Evolutionary conservation across 1,140 invertebrate genomes (phyloP), one percentile per base, ranked within the genome.

Genomic region (Mizuhopecten yessoensis): DNA sequence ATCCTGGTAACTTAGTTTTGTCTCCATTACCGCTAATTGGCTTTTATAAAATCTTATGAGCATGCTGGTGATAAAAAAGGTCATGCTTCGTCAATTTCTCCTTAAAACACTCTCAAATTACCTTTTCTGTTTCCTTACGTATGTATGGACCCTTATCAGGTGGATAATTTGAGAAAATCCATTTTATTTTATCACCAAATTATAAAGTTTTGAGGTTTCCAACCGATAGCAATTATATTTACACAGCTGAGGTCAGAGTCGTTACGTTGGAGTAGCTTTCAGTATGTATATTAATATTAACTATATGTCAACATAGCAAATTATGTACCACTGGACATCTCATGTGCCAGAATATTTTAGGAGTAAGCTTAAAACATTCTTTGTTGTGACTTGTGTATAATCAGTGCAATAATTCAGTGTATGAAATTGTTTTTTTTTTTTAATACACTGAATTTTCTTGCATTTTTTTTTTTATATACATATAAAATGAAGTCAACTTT

Each of bases 21-120:
- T 75, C 57, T 29, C 0, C 57, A 75, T 75, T 2, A 75, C 20
- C n/a, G 0, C 57, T 75, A 29, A 75, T 75, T 29, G n/a, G 57
- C n/a, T 17, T 75, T 75, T 75, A 75, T 75, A 17, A 75, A 75
- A 29, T 75, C 57, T 75, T 75, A 29, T 29, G n/a, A n/a, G 57
- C 23, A 75, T 29, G n/a, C 5, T 75, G n/a, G 9, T n/a, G 23
- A 75, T 75, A 75, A 75, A 75, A 75, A 75, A 75, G n/a, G 57
- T 75, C 23, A 75, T 75, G 23, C 57, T 75, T 75, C 57, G 29
- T 75, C 57, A 75, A 75, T n/a, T 75, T 75, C 29, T 75, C 57
- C 57, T 75, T 75, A 75, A 75, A 75, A 75, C 57, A 75, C 57
- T 5, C 57, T 75, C 57, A 75, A 75, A 29, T 75, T 75, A 75